Evolutionary conservation across 2,888 invertebrate species (phyloP), one percentile per base, ranked within the genome.

Genomic region (Heliothis peltigera): DNA sequence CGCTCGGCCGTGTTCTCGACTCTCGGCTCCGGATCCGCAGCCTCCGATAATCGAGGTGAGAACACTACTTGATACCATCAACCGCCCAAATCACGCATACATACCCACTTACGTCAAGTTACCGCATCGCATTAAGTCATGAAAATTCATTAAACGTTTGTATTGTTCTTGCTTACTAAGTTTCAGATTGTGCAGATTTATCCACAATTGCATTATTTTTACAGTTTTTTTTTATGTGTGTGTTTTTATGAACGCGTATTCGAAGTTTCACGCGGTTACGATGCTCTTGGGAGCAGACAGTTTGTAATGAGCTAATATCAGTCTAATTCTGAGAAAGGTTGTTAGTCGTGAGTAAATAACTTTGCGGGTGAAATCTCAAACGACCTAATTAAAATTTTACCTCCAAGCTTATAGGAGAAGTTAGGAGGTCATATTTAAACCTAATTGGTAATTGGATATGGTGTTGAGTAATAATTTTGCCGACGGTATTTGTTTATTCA

Each of bases 1-100:
- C 84, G 87, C 75, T 74, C 84, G 87, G 84, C 81, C 87, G 93
- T 88, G 87, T 86, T 78, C 79, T 73, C 67, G 59, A 66, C 71
- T 69, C 74, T 64, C 62, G 66, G 75, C 74, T 75, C 64, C 68
- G 74, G 72, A 77, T 70, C 78, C 72, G 70, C 79, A 80, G 71
- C 71, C 70, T 70, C 74, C 63, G 62, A 67, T 48, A 64, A 75
- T 75, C 79, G 83, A 85, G 88, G 89, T 90, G 83, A 89, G 87
- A 22, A 63, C 68, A 73, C 63, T 73, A 47, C 71, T 74, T 72
- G 54, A 73, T 70, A 58, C 62, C 58, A 28, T 61, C 70, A 44
- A 70, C 58, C 71, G 43, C 58, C 65, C 55, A 61, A 66, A 61
- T 49, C 25, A 32, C 59, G 44, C 46, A 17, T 18, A 21, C 32